Conservation (phyloP, 2,888 invertebrate genomes). For the Lasioglossum morio region DNA sequence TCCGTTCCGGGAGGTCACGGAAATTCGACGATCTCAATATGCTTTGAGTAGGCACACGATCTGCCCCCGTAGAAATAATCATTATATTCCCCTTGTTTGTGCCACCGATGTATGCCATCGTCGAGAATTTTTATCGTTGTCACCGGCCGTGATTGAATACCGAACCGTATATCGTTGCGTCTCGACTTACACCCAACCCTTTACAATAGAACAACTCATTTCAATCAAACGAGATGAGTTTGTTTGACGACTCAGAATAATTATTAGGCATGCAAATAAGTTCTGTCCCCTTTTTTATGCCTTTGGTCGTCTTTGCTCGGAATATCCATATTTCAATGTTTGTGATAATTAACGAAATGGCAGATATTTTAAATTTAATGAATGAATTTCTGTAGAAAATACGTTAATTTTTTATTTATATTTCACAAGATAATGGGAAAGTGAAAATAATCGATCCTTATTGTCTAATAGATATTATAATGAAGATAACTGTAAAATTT, state of each 20-base stretch:
- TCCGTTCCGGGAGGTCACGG: constrained; percentile 41
- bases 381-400: no score
- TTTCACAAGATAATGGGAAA: no score
- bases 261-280: no score
- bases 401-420: no score
- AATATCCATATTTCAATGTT: no score
- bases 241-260: neutral
- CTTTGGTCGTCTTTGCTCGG: no score
- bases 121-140: constrained; percentile 16
- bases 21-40: constrained; percentile 58
- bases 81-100: constrained; percentile 38
- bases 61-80: constrained; percentile 42
- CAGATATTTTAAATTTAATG: no score
- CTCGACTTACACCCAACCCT: neutral
- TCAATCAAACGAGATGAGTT: neutral
- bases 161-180: neutral
- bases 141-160: constrained; percentile 13
- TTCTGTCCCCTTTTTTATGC: no score
- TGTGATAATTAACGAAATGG: no score
- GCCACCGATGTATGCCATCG: constrained; percentile 1
- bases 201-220: neutral
- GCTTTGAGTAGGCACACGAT: constrained; percentile 32
- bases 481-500: no score
- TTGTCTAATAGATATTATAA: no score
- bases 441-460: no score